Evolutionary conservation across 2,113 vertebrate genomes (phyloP), one percentile per base, ranked within the genome.

Genomic region (Budorcas taxicolor): DNA sequence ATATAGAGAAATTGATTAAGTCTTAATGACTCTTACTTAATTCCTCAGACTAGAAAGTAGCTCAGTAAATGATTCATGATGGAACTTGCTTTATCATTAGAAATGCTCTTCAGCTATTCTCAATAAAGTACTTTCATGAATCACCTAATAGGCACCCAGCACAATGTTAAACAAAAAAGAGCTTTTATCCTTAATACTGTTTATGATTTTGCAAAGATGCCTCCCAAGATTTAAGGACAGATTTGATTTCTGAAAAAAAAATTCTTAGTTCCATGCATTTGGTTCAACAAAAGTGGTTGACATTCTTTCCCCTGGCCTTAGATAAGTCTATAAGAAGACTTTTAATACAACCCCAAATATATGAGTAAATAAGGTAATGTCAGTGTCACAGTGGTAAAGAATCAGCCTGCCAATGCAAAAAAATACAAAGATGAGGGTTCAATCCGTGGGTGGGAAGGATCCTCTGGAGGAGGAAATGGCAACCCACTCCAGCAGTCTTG

Each of bases 11-110:
- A 91, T 87, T 74, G 85, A 96, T 92, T 95, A 53, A 25, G 19
- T 88, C 43, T 96, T 93, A 95, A 83, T 89, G 76, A 52, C 27
- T 91, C 91, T 83, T 67, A 52, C 17, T 93, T 90, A 91, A 43
- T 89, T 94, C 53, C 84, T 91, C 64, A 78, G 85, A 91, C 64
- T 86, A 50, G 64, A 21, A 96, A 91, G 36, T 71, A 97, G 53
- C 58, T 87, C 50, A 43, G 53, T 89, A 87, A 94, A 92, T 81
- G 45, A 94, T 60, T 96, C 45, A 80, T n/a, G 17, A 64, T 25
- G 16, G 40, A 95, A 91, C 25, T 91, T 31, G 87, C 47, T 53
- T 95, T 87, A 92, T 91, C 47, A 53, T 85, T 97, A 90, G 64
- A 95, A 88, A 91, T 27, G 14, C 31, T 93, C 29, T 89, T 88